phyloP scores from a whole-genome alignment of 2,888 invertebrate genomes.

The Acronicta leporina region DNA sequence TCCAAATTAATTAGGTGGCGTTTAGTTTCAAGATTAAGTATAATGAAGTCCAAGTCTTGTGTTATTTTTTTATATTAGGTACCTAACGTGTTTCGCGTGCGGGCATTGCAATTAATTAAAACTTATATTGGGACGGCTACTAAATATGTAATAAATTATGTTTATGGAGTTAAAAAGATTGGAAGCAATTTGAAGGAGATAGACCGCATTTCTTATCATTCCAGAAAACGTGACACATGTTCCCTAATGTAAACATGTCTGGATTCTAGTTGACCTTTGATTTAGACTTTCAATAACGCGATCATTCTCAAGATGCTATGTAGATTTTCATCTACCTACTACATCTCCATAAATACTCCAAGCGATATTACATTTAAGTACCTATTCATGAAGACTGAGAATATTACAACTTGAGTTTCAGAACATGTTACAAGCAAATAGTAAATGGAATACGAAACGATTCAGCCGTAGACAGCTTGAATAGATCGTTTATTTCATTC shows the following conservation, averaged over 20 bases:
- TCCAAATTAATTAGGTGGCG: constrained; percentile 58
- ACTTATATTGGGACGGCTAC: neutral
- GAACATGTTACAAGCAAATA: constrained; percentile 33
- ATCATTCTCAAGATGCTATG: constrained; percentile 39
- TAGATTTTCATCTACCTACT: constrained; percentile 34
- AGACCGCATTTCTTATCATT: constrained; percentile 49
- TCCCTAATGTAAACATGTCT: constrained; percentile 53
- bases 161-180: constrained; percentile 27
- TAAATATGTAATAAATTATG: constrained; percentile 8
- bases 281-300: constrained; percentile 46
- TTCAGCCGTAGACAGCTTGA: constrained; percentile 35
- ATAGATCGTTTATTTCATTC: constrained; percentile 46
- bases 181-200: constrained; percentile 37
- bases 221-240: constrained; percentile 55
- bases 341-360: constrained; percentile 31
- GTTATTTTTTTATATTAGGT: constrained; percentile 23
- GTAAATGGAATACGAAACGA: constrained; percentile 38
- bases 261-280: constrained; percentile 56
- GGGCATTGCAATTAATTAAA: neutral
- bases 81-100: constrained; percentile 3
- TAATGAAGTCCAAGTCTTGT: constrained; percentile 17
- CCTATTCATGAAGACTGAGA: constrained; percentile 17
- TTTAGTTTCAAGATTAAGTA: constrained; percentile 57
- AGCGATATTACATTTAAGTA: neutral
- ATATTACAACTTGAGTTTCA: constrained; percentile 39